Conservation (phyloP, 2,113 vertebrate genomes). For the Pica pica region DNA sequence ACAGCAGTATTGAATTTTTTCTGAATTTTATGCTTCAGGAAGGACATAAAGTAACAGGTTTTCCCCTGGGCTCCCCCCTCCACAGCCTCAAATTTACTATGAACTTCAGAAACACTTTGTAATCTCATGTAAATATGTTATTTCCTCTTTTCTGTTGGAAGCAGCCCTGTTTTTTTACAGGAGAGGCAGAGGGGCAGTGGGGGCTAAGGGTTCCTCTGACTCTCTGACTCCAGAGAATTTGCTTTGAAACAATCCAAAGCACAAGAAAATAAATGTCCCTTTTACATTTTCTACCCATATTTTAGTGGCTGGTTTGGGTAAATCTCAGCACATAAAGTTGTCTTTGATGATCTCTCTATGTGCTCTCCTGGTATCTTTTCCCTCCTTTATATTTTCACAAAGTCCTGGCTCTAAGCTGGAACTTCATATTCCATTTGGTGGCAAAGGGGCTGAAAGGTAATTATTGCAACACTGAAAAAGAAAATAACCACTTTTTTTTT, state of each 20-base stretch:
- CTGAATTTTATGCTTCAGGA: constrained; percentile 61
- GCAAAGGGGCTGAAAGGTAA: not conserved
- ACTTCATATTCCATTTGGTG: not conserved
- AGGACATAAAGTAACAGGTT: constrained; percentile 54
- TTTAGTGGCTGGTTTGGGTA: not conserved
- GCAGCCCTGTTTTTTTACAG: not conserved
- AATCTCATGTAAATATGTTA: constrained; percentile 11
- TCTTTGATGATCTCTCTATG: not conserved
- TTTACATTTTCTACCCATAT: not conserved
- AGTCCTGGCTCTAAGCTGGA: not conserved
- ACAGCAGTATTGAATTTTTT: constrained; percentile 56
- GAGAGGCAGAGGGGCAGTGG: fast-evolving
- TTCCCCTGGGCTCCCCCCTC: not conserved
- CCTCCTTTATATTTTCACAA: not conserved
- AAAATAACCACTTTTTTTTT: not conserved
- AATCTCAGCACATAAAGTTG: not conserved
- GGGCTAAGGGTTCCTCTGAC: fast-evolving
- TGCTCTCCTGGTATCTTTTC: not conserved
- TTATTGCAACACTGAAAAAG: not conserved
- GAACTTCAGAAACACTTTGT: constrained; percentile 34
- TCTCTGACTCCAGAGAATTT: not conserved
- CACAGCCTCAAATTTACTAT: constrained; percentile 29
- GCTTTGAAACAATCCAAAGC: not conserved
- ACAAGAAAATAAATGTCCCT: not conserved
- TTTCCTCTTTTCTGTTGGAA: not conserved